Conservation (phyloP, 2,113 vertebrate genomes). For the Candoia aspera region DNA sequence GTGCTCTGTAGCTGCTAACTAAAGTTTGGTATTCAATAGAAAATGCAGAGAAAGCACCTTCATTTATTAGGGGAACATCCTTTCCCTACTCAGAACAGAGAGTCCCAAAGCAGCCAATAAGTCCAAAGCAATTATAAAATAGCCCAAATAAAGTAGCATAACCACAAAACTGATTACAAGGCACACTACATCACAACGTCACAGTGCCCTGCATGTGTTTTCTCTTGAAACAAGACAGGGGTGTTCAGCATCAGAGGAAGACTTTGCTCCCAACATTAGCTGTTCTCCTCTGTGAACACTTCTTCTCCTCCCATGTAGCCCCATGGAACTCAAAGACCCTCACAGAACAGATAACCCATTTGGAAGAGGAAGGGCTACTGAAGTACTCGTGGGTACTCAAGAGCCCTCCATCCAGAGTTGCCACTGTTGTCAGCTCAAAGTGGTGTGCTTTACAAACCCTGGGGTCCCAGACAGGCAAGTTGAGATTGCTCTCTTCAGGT, state of each 20-base stretch:
- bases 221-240: background rate
- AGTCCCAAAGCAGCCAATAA: background rate
- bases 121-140: background rate
- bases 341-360: background rate
- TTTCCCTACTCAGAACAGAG: background rate
- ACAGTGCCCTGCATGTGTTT: background rate
- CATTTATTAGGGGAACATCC: background rate
- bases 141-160: background rate
- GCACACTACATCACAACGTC: background rate
- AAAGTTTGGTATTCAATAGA: background rate
- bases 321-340: background rate
- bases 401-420: background rate
- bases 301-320: background rate
- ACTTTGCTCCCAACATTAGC: background rate
- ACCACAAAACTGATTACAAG: background rate
- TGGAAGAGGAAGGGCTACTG: background rate
- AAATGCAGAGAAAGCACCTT: background rate
- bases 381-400: background rate
- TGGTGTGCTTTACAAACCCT: constrained; percentile 76
- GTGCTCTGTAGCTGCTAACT: background rate
- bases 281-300: background rate
- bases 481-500: constrained; percentile 93
- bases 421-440: background rate
- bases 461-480: constrained; percentile 97
- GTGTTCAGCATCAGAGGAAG: no score